Conservation (phyloP, 1,140 invertebrate genomes). For the Diachasma alloeum region DNA sequence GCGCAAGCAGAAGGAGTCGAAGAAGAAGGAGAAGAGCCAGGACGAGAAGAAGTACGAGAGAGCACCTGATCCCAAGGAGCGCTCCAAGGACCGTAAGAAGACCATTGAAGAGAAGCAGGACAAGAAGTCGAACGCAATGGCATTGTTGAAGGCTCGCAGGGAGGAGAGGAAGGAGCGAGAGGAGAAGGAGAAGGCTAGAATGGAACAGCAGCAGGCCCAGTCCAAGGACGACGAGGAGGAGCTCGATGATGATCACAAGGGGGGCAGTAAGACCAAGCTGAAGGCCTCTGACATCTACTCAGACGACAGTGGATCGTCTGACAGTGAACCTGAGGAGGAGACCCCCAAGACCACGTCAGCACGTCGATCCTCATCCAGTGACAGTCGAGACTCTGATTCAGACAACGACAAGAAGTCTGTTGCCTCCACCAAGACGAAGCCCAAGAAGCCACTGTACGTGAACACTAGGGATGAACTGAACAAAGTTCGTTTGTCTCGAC, state of each 20-base stretch:
- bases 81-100: conserved; percentile 89
- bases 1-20: conserved; percentile 71
- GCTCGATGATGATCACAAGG: conserved; percentile 65
- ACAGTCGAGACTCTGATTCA: conserved; percentile 66
- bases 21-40: conserved; percentile 69
- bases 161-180: conserved; percentile 83
- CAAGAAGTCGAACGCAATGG: conserved; percentile 91
- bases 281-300: conserved; percentile 96
- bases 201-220: conserved; percentile 66
- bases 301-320: conserved; percentile 82
- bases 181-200: conserved; percentile 69
- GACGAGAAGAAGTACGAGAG: conserved; percentile 63
- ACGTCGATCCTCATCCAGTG: conserved; percentile 65
- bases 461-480: conserved; percentile 84
- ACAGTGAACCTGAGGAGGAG: conserved; percentile 70
- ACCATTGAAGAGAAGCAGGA: conserved; percentile 90
- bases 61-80: conserved; percentile 76
- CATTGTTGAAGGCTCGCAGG: conserved; percentile 85
- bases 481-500: conserved; percentile 87
- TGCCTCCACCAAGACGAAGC: conserved; percentile 57
- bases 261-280: conserved; percentile 72
- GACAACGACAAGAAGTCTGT: conserved; percentile 68
- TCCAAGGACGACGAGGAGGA: conserved; percentile 69
- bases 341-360: conserved; percentile 57
- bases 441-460: conserved; percentile 73